Percentiles rank a stretch among this genome's conserved stretches.
Conservation (phyloP, 2,797 vertebrate species). For the Ataeniobius toweri region DNA sequence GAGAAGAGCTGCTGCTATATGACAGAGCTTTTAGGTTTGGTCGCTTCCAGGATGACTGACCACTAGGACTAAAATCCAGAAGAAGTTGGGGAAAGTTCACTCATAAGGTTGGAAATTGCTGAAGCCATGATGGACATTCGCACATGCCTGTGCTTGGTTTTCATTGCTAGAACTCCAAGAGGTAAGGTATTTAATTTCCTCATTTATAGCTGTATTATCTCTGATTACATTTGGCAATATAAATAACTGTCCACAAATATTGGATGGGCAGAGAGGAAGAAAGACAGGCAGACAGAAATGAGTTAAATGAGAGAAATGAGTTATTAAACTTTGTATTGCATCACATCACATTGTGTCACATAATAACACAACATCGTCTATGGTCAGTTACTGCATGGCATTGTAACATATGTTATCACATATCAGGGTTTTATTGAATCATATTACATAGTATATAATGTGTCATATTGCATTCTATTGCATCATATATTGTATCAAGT, state of each 20-base stretch:
- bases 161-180: constrained; percentile 57
- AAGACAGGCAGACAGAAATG: not conserved
- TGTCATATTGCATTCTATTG: not conserved
- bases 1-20: constrained; percentile 8
- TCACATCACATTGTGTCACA: not conserved
- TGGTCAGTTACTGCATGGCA: not conserved
- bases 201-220: not conserved
- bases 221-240: not conserved
- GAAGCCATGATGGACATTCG: constrained; percentile 63
- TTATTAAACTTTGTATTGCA: not conserved
- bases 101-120: constrained; percentile 14
- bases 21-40: constrained; percentile 3
- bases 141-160: constrained; percentile 63
- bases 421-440: not conserved
- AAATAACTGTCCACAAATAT: not conserved
- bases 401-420: not conserved
- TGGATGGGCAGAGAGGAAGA: not conserved
- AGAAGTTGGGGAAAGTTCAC: constrained; percentile 44
- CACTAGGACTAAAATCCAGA: constrained; percentile 35
- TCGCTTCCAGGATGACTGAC: constrained; percentile 21
- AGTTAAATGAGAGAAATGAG: not conserved
- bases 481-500: not conserved
- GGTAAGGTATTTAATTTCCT: constrained; percentile 55
- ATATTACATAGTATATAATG: not conserved
- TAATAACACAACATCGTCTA: not conserved